phyloP scores from a whole-genome alignment of 2,113 vertebrate genomes.

The Apodemus sylvaticus region DNA sequence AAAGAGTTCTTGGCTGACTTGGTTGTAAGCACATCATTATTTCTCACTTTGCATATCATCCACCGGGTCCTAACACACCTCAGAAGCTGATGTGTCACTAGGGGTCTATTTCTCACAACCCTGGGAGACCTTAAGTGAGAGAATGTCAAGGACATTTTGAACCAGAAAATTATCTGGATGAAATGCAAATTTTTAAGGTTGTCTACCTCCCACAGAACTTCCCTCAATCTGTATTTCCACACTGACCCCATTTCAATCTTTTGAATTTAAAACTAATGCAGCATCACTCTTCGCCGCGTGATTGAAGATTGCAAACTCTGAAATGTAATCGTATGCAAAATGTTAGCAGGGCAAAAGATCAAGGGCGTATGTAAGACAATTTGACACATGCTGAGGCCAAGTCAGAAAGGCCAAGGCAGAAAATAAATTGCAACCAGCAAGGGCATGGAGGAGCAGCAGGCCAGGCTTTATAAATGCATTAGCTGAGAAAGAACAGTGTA shows the following conservation, averaged over 20 bases:
- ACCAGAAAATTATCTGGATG: conserved; percentile 37
- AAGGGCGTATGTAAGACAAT: conserved; percentile 72
- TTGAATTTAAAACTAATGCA: conserved; percentile 73
- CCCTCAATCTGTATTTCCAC: conserved; percentile 28
- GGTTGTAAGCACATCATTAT: background rate
- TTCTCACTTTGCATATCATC: conserved; percentile 8
- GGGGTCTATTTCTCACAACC: background rate
- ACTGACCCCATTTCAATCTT: conserved; percentile 63
- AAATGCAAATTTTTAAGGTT: conserved; percentile 3
- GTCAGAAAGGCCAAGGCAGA: conserved; percentile 70
- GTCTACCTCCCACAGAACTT: conserved; percentile 21
- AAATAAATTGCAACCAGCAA: conserved; percentile 69
- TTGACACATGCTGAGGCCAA: conserved; percentile 60
- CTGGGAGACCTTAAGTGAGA: background rate
- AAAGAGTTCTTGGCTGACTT: background rate
- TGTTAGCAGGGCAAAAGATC: conserved; percentile 74
- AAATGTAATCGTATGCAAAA: conserved; percentile 76
- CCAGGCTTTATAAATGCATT: conserved; percentile 51
- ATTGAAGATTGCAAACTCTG: conserved; percentile 68
- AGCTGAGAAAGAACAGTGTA: background rate
- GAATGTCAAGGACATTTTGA: background rate
- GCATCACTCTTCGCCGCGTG: conserved; percentile 41
- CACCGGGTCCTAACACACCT: background rate
- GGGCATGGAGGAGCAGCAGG: conserved; percentile 52
- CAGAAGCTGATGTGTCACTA: background rate